Evolutionary conservation across 2,797 vertebrate genomes (phyloP), one percentile per base, ranked within the genome.

Genomic region (Myiotriccus ornatus): DNA sequence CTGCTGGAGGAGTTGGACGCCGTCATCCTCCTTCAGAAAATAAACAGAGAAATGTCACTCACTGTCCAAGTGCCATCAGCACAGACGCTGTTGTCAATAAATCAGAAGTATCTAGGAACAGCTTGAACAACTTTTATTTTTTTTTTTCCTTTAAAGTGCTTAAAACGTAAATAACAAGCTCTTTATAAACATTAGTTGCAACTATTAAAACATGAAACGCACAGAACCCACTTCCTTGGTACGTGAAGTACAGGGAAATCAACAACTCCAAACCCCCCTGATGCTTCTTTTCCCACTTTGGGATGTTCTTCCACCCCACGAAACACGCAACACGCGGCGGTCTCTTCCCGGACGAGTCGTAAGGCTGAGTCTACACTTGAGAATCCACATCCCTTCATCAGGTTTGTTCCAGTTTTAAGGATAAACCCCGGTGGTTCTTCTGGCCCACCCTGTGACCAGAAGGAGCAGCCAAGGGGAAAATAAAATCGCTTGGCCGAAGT

Each of bases 61-160:
- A 9, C 23, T 73, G 78, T 85, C 93, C 91, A 95, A 84, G 79
- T 10, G 32, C 90, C 34, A 35, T 90, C 94, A 90, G 93, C 95
- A 95, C 92, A 93, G 94, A 90, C 25, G 84, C 89, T 77, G 88
- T 47, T 95, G 93, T 89, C 95, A 95, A 28, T 39, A 87, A 91
- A 70, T 87, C 92, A 83, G 28, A 90, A 76, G 74, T 62, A 47
- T 92, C 95, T 76, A 97, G 95, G 96, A 97, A 96, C 97, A 97
- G 96, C 95, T 94, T 95, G 95, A 97, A 97, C 94, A 88, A 88
- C 96, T 89, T 97, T 98, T 98, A 96, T 98, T 96, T 87, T 97
- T 98, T 88, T 97, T 98, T 97, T 83, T 95, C 67, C 74, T 95
- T 97, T 98, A 97, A 98, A 98, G 98, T 98, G 98, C 98, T 98